phyloP scores from a whole-genome alignment of 2,888 invertebrate species.

The Parelbella ahira region DNA sequence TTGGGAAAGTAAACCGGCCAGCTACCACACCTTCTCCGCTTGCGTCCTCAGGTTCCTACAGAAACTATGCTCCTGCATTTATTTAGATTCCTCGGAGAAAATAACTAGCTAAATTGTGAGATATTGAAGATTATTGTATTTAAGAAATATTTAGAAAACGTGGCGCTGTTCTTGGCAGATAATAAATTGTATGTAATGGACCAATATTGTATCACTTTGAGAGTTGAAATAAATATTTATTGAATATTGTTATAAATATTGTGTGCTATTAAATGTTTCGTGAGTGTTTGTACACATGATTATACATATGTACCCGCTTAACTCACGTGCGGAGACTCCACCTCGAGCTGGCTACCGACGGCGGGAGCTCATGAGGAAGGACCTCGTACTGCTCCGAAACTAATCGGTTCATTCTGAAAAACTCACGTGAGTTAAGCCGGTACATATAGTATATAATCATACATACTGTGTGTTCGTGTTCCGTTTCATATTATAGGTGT shows the following conservation, averaged over 20 bases:
- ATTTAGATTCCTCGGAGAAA: constrained; percentile 81
- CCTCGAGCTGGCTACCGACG: too few species aligned
- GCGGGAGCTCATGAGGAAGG: too few species aligned
- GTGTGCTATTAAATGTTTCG: too few species aligned
- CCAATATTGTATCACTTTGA: constrained; percentile 33
- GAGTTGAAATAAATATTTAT: constrained; percentile 31
- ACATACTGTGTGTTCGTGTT: too few species aligned
- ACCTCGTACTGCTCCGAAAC: too few species aligned
- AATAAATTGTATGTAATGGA: constrained; percentile 31
- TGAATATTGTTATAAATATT: constrained; percentile 12
- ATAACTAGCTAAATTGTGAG: constrained; percentile 53
- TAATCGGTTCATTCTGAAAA: too few species aligned
- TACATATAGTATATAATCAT: too few species aligned
- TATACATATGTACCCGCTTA: too few species aligned
- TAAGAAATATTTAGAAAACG: not conserved
- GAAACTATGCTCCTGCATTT: constrained; percentile 82
- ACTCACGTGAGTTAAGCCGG: too few species aligned
- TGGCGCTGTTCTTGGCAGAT: not conserved
- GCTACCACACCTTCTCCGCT: constrained; percentile 73
- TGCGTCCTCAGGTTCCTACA: constrained; percentile 80
- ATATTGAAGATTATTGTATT: not conserved
- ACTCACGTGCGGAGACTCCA: too few species aligned
- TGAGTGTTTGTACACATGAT: too few species aligned
- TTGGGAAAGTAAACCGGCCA: constrained; percentile 82
- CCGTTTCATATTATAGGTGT: too few species aligned